Conservation (phyloP, 2,888 invertebrate species). For the Boloria euphrosyne region DNA sequence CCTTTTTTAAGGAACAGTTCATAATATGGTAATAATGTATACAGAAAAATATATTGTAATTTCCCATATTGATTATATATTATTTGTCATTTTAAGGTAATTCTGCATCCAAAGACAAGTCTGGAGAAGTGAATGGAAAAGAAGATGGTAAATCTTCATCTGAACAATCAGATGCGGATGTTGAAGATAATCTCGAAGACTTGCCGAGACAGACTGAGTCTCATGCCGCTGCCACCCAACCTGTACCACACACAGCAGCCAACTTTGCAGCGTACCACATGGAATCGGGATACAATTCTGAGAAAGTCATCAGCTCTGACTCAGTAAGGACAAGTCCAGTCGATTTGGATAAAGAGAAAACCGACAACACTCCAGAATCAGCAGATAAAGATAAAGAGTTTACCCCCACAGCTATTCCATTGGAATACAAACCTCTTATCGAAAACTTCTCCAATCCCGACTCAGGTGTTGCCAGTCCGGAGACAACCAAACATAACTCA, state of each 20-base stretch:
- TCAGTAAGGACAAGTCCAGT: slow-evolving; percentile 76
- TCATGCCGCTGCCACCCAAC: slow-evolving; percentile 57
- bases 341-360: slow-evolving; percentile 78
- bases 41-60: too few species aligned
- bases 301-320: slow-evolving; percentile 73
- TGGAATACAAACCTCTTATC: slow-evolving; percentile 71
- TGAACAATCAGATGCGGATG: slow-evolving; percentile 90
- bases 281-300: slow-evolving; percentile 87
- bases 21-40: too few species aligned
- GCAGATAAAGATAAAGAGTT: slow-evolving; percentile 81
- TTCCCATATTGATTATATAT: too few species aligned
- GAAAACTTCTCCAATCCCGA: slow-evolving; percentile 77
- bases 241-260: slow-evolving; percentile 68
- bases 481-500: slow-evolving; percentile 81
- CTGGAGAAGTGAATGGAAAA: slow-evolving; percentile 59
- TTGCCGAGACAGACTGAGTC: slow-evolving; percentile 61
- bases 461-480: slow-evolving; percentile 82
- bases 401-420: slow-evolving; percentile 61
- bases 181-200: slow-evolving; percentile 89
- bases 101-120: slow-evolving; percentile 62
- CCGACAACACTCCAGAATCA: slow-evolving; percentile 81
- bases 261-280: slow-evolving; percentile 78
- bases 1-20: too few species aligned
- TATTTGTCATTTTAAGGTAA: slow-evolving; percentile 59
- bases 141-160: slow-evolving; percentile 81